phyloP scores from a whole-genome alignment of 1,140 invertebrate species.

The Sarcophaga bullata region DNA sequence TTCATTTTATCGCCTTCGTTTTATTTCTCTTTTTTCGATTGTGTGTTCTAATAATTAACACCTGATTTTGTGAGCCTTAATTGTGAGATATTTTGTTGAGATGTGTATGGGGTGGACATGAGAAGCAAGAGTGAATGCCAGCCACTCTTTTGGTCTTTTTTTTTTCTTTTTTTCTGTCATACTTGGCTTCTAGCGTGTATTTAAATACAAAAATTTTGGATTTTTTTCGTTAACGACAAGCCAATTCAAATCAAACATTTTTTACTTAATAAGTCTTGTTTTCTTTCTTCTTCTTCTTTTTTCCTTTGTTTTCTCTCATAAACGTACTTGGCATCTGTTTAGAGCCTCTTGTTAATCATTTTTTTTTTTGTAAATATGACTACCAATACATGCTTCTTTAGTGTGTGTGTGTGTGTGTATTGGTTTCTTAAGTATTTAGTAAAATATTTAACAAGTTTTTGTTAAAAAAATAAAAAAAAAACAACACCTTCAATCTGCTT shows the following conservation, averaged over 20 bases:
- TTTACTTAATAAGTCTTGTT: too few species aligned
- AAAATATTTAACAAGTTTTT: conserved; percentile 8
- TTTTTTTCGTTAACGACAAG: not conserved
- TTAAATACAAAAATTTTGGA: not conserved
- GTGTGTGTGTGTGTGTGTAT: not conserved
- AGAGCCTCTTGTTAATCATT: not conserved
- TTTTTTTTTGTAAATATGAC: not conserved
- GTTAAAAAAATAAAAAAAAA: not conserved
- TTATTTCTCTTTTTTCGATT: conserved; percentile 17
- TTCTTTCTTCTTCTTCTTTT: too few species aligned
- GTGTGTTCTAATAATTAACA: conserved; percentile 26
- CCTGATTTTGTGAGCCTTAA: conserved; percentile 19
- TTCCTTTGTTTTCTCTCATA: not conserved
- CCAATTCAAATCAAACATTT: too few species aligned
- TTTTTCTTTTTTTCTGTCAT: not conserved
- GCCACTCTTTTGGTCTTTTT: too few species aligned
- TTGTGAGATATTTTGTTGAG: not conserved
- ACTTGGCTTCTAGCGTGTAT: not conserved
- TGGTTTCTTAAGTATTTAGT: not conserved
- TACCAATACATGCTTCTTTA: not conserved
- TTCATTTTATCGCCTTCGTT: not conserved
- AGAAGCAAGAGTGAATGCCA: too few species aligned
- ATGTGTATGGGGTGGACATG: too few species aligned
- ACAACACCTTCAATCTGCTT: not conserved
- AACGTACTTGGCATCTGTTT: not conserved